These are phyloP conservation scores for Diarsia rubi DNA, from an alignment of 2,888 invertebrate genomes.

Conservation along the genomic window DNA sequence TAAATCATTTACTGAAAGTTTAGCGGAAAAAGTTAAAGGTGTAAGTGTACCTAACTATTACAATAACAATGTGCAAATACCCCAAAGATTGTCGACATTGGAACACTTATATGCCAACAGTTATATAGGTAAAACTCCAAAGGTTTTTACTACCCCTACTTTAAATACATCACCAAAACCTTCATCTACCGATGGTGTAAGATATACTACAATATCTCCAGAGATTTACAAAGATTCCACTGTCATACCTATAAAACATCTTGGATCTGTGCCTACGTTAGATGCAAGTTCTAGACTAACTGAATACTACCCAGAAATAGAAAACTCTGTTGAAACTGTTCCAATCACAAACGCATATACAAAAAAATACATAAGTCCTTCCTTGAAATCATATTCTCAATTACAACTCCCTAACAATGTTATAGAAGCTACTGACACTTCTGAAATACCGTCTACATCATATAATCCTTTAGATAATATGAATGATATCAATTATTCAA, in stretches of 20 bases:
- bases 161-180: background rate
- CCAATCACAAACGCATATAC: background rate
- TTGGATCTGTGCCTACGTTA: background rate
- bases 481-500: conserved; percentile 32
- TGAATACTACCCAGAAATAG: background rate
- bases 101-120: conserved; percentile 28
- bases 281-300: background rate
- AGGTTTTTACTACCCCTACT: background rate
- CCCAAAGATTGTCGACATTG: background rate
- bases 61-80: background rate
- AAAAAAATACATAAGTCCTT: background rate
- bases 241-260: background rate
- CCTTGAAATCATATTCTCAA: background rate
- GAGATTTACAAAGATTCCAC: background rate
- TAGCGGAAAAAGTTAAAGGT: background rate
- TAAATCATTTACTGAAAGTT: background rate
- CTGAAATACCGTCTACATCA: background rate
- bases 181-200: background rate
- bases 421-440: background rate
- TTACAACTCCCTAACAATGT: background rate
- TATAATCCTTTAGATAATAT: background rate
- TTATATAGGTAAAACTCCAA: background rate
- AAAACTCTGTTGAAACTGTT: background rate
- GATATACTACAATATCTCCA: fast-evolving
- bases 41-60: background rate